These are phyloP conservation scores for Aethina tumida DNA, from an alignment of 1,140 invertebrate species.

Conservation along the genomic window DNA sequence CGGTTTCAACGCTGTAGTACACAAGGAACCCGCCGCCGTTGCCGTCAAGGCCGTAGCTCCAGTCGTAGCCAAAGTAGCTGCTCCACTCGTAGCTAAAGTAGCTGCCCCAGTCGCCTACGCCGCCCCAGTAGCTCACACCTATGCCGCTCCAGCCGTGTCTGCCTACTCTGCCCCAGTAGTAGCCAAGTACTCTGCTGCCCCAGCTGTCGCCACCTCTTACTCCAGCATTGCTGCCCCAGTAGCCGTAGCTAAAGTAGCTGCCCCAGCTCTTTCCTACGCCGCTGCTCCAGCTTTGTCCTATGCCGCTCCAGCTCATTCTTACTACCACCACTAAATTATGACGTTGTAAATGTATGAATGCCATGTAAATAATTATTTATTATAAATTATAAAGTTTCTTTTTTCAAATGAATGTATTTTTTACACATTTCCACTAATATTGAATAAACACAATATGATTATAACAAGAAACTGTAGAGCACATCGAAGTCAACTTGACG, in stretches of 20 bases:
- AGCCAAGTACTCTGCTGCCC: conserved; percentile 20
- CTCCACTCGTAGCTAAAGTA: no score
- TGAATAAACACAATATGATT: conserved; percentile 3
- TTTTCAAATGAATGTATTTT: conserved; percentile 1
- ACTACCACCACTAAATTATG: no score
- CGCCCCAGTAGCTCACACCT: no score
- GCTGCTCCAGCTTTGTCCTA: no score
- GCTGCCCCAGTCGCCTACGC: no score
- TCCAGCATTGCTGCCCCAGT: no score
- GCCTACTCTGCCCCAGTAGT: conserved; percentile 8
- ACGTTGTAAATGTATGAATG: conserved; percentile 3
- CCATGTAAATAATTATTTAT: neutral
- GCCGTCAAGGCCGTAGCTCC: conserved; percentile 18
- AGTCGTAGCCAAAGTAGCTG: conserved; percentile 15
- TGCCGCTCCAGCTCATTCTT: no score
- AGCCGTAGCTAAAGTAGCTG: no score
- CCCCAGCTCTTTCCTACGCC: no score
- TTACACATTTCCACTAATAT: conserved; percentile 1
- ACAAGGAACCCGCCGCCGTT: conserved; percentile 21
- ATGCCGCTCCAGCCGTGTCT: conserved; percentile 26
- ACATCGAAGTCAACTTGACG: conserved; percentile 39
- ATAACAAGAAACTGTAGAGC: conserved; percentile 26
- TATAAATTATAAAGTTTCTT: no score
- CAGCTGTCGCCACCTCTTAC: conserved; percentile 2
- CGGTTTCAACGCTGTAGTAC: no score